These are phyloP conservation scores for Pseudeuparius sepicola DNA, from an alignment of 2,888 invertebrate genomes.

Conservation along the genomic window DNA sequence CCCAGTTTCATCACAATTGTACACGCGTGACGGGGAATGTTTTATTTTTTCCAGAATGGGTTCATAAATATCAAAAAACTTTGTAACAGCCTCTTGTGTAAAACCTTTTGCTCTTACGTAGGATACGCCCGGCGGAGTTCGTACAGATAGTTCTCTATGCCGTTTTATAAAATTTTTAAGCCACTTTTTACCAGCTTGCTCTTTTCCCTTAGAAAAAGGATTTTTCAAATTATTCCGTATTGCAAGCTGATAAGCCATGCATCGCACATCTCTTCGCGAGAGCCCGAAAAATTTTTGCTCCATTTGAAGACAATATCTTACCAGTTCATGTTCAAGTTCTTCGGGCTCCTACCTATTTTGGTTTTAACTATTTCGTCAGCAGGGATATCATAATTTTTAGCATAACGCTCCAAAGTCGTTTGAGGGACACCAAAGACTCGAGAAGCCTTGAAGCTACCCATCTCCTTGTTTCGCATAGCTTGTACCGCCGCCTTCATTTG, in stretches of 20 bases:
- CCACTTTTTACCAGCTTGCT: slow-evolving; percentile 10
- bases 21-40: slow-evolving; percentile 4
- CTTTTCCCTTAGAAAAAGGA: slow-evolving; percentile 10
- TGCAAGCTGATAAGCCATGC: slow-evolving; percentile 13
- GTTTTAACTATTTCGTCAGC: too few relatives aligned
- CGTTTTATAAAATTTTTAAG: slow-evolving; percentile 5
- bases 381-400: too few relatives aligned
- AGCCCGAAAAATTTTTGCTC: slow-evolving; percentile 4
- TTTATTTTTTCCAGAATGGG: slow-evolving; percentile 8
- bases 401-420: too few relatives aligned
- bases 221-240: slow-evolving; percentile 8
- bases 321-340: too few relatives aligned
- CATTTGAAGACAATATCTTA: too few relatives aligned
- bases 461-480: too few relatives aligned
- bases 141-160: slow-evolving; percentile 1
- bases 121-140: slow-evolving; percentile 5
- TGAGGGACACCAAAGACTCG: too few relatives aligned
- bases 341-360: too few relatives aligned
- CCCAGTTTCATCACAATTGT: too few relatives aligned
- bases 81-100: neutral
- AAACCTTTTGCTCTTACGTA: slow-evolving; percentile 3
- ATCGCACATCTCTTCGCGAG: slow-evolving; percentile 8
- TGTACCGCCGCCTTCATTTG: too few relatives aligned
- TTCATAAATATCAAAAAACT: slow-evolving; percentile 7
- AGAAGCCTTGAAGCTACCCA: too few relatives aligned